Conservation (phyloP, 2,888 invertebrate genomes). For the Steinernema carpocapsae region DNA sequence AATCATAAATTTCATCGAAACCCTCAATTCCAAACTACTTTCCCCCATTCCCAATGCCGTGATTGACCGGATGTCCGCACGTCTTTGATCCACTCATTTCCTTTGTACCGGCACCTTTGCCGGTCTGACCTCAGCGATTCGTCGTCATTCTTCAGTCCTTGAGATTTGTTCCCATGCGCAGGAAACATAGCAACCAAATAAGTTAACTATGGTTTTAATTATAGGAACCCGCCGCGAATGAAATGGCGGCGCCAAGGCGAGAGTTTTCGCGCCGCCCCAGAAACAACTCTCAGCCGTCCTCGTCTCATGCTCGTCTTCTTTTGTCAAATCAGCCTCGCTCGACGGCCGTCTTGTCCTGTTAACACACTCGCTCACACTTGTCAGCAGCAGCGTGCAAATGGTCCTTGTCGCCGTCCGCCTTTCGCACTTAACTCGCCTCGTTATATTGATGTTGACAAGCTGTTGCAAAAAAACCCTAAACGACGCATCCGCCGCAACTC, state of each 20-base stretch:
- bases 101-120: neutral
- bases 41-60: too few species aligned
- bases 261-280: neutral
- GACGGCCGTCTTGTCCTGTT: neutral
- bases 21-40: too few species aligned
- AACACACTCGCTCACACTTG: neutral
- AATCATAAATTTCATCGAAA: too few species aligned
- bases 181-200: conserved; percentile 17
- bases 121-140: neutral
- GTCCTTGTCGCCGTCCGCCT: neutral
- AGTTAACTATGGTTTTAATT: conserved; percentile 29
- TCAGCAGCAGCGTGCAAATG: neutral
- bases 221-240: conserved; percentile 14
- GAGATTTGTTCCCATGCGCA: conserved; percentile 32
- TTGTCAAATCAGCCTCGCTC: too few species aligned
- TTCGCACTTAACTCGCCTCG: neutral
- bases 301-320: neutral
- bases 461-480: neutral
- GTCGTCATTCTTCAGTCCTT: conserved; percentile 3
- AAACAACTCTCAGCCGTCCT: neutral
- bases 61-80: conserved; percentile 8
- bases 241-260: neutral
- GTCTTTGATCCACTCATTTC: neutral
- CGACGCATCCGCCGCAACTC: neutral
- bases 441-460: conserved; percentile 23